phyloP scores from a whole-genome alignment of 2,113 vertebrate species.

The Porphyrio hochstetteri region DNA sequence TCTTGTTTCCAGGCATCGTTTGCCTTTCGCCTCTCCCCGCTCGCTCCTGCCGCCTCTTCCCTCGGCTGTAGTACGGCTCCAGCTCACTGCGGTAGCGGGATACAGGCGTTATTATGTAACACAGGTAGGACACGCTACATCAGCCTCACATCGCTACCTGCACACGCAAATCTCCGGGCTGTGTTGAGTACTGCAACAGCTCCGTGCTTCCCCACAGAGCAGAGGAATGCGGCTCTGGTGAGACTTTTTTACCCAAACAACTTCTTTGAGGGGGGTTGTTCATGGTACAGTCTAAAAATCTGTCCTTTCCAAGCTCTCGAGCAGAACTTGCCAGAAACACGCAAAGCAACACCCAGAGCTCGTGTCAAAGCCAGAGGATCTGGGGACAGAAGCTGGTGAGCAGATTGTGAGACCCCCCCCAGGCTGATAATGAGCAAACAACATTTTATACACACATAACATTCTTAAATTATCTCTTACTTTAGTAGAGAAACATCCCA shows the following conservation, averaged over 20 bases:
- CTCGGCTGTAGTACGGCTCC: neutral
- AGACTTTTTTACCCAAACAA: neutral
- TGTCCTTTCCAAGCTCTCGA: neutral
- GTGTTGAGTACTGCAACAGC: accelerated
- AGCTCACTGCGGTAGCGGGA: neutral
- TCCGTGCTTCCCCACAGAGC: accelerated
- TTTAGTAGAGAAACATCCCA: neutral
- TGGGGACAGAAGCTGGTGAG: neutral
- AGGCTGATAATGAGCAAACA: neutral
- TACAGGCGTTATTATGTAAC: neutral
- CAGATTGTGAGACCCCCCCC: neutral
- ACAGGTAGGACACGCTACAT: neutral
- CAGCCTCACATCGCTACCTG: neutral
- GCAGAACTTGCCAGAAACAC: neutral
- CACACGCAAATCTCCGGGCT: accelerated
- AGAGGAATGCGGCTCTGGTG: neutral
- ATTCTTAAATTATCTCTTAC: neutral
- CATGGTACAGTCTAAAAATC: neutral
- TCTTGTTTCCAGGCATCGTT: accelerated
- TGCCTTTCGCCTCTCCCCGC: accelerated
- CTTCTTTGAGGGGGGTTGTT: neutral
- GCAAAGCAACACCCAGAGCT: accelerated
- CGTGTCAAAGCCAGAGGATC: neutral
- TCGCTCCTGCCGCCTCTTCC: neutral
- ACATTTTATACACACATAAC: neutral